phyloP scores from a whole-genome alignment of 2,113 vertebrate genomes.

The Chionodraco myersi region DNA sequence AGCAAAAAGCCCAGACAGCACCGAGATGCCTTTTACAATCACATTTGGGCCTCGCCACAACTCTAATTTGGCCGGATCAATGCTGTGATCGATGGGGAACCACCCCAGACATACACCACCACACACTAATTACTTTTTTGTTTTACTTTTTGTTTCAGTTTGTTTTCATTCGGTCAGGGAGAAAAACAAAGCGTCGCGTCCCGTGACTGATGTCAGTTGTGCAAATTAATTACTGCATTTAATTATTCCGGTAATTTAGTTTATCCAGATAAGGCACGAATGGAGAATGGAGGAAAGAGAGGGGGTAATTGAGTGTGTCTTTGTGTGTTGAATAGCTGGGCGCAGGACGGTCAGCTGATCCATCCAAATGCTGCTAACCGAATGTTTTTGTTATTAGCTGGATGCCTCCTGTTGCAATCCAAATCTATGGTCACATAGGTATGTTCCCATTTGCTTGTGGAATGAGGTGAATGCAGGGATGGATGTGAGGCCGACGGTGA shows the following conservation, averaged over 20 bases:
- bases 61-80: slow-evolving; percentile 58
- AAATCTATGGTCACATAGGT: not conserved
- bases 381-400: slow-evolving; percentile 20
- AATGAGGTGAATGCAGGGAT: not conserved
- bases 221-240: slow-evolving; percentile 57
- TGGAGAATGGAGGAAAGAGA: not conserved
- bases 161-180: slow-evolving; percentile 27
- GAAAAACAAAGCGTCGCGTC: slow-evolving; percentile 6
- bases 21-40: slow-evolving; percentile 36
- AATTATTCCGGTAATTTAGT: slow-evolving; percentile 58
- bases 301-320: not conserved
- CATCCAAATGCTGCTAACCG: slow-evolving; percentile 3
- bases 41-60: slow-evolving; percentile 24
- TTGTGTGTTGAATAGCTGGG: not conserved
- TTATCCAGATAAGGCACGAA: slow-evolving; percentile 34
- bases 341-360: not conserved
- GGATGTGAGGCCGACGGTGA: not conserved
- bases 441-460: not conserved
- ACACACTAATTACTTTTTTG: slow-evolving; percentile 59
- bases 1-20: not conserved
- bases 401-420: not conserved
- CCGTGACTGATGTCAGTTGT: slow-evolving; percentile 19
- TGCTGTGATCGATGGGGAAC: slow-evolving; percentile 50
- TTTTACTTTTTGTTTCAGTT: slow-evolving; percentile 33
- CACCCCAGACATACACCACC: slow-evolving; percentile 32